Percentiles rank a stretch among this genome's conserved stretches.
Conservation (phyloP, 2,888 invertebrate genomes). For the Zonitis immaculata region DNA sequence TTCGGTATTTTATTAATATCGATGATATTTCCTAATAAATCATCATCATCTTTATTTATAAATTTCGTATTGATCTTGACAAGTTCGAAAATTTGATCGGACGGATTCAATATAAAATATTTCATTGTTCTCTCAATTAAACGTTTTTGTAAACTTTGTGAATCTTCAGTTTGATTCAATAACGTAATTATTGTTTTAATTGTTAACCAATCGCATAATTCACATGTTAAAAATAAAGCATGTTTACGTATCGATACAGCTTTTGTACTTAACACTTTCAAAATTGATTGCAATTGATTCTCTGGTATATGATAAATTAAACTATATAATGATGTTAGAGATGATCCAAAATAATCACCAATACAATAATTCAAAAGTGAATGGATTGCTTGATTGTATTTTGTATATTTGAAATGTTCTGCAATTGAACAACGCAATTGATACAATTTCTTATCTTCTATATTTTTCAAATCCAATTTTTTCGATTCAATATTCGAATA, state of each 20-base stretch:
- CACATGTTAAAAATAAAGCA: conserved; percentile 1
- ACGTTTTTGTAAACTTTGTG: background rate
- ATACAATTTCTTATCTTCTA: background rate
- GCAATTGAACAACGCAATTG: background rate
- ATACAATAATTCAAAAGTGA: background rate
- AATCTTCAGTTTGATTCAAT: background rate
- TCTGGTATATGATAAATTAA: background rate
- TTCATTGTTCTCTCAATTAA: background rate
- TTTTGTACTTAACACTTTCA: background rate
- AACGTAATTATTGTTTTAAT: background rate
- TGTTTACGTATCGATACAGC: conserved; percentile 1
- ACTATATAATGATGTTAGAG: background rate
- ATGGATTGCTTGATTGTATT: background rate
- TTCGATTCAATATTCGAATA: background rate
- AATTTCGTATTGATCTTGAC: background rate
- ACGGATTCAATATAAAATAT: background rate
- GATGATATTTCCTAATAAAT: background rate
- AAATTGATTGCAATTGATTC: background rate
- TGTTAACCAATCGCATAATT: background rate
- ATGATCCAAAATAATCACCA: conserved; percentile 3
- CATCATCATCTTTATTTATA: background rate
- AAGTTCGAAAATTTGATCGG: background rate
- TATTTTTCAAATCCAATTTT: background rate
- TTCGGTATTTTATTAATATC: background rate
- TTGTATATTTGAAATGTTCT: background rate